Percentiles rank a stretch among this genome's conserved stretches.
These are phyloP conservation scores for Cyphomyrus plagiostoma DNA, from an alignment of 2,113 vertebrate species.

Conservation along the genomic window DNA sequence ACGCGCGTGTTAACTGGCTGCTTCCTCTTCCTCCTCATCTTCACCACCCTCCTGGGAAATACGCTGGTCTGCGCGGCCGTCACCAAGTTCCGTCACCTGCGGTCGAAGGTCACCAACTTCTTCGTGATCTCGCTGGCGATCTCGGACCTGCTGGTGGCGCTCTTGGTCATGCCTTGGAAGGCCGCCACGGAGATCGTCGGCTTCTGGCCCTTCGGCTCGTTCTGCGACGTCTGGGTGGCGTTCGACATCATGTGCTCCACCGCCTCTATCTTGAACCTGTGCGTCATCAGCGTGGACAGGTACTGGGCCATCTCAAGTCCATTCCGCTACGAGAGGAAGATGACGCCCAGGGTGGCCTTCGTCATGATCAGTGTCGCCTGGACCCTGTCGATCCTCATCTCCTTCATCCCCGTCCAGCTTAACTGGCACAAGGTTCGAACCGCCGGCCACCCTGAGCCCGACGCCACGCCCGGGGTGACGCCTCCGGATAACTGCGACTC, in stretches of 20 bases:
- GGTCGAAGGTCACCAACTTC: constrained; percentile 97
- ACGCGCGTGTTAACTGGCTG: constrained; percentile 88
- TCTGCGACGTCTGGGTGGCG: constrained; percentile 95
- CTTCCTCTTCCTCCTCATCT: constrained; percentile 87
- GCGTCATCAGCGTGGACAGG: constrained; percentile 94
- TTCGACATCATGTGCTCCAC: constrained; percentile 99
- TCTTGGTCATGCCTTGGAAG: constrained; percentile 98
- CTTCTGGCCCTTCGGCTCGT: constrained; percentile 94
- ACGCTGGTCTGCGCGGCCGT: constrained; percentile 92
- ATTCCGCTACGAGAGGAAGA: constrained; percentile 92
- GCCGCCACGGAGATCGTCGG: constrained; percentile 89
- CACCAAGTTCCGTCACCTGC: constrained; percentile 88
- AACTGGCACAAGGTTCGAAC: constrained; percentile 93
- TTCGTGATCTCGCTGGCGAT: constrained; percentile 96
- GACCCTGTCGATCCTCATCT: constrained; percentile 90
- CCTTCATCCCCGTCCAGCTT: constrained; percentile 94
- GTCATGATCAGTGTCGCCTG: constrained; percentile 90
- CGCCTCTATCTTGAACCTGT: constrained; percentile 93
- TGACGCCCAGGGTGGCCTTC: constrained; percentile 94
- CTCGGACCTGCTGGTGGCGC: constrained; percentile 89
- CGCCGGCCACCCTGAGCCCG: constrained; percentile 61
- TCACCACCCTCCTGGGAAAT: constrained; percentile 92
- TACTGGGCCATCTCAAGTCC: constrained; percentile 98
- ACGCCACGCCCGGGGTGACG: constrained; percentile 60
- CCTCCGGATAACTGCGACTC: constrained; percentile 86